Evolutionary conservation across 1,140 invertebrate genomes (phyloP).

Genomic region (Druon quercuslanigerum): DNA sequence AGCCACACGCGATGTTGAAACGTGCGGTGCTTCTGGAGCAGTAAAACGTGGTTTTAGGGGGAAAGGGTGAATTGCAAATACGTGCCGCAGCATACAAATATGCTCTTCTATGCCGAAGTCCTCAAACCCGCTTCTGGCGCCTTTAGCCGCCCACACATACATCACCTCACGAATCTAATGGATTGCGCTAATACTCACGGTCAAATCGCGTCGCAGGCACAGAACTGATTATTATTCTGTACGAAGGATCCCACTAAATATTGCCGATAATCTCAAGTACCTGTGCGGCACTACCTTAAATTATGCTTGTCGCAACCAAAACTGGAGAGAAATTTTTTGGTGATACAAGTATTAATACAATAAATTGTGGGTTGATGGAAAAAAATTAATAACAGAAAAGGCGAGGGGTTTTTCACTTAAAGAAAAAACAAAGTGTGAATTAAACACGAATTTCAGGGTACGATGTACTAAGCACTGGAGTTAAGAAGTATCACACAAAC

Average conservation of each 20-base stretch:
- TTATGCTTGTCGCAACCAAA: neutral
- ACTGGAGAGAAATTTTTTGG: neutral
- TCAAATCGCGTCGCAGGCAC: conserved; percentile 29
- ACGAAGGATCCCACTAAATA: conserved; percentile 34
- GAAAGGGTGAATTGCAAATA: conserved; percentile 53
- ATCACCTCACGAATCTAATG: conserved; percentile 34
- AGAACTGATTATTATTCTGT: conserved; percentile 31
- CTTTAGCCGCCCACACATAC: neutral
- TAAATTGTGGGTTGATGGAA: no score
- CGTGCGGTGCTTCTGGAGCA: conserved; percentile 24
- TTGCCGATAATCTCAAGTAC: conserved; percentile 33
- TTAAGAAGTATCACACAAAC: no score
- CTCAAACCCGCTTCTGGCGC: conserved; percentile 9
- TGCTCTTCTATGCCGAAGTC: conserved; percentile 20
- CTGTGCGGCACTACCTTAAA: neutral
- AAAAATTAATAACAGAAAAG: no score
- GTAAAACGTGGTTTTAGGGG: conserved; percentile 48
- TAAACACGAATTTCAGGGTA: no score
- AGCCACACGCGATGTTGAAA: conserved; percentile 29
- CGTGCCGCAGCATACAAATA: conserved; percentile 55
- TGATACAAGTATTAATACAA: no score
- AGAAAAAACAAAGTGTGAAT: no score
- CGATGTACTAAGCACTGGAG: no score
- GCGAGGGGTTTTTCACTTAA: no score
- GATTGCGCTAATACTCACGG: conserved; percentile 36